These are phyloP conservation scores for Venustaconcha ellipsiformis DNA, from an alignment of 1,140 invertebrate genomes.

Conservation along the genomic window DNA sequence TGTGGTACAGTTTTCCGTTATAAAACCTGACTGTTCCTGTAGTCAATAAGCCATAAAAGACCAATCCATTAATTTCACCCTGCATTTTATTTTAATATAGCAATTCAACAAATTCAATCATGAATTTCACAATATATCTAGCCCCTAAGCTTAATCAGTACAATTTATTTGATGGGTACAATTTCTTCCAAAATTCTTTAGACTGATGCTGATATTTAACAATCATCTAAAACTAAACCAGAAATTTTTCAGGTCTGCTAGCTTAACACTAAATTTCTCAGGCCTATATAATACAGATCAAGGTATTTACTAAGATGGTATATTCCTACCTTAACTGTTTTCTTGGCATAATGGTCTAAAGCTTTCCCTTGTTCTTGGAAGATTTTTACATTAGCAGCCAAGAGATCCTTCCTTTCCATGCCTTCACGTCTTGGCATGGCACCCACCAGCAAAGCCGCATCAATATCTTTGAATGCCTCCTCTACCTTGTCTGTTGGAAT, in stretches of 20 bases:
- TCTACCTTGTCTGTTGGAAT: conserved; percentile 88
- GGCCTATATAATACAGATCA: not conserved
- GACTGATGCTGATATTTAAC: not conserved
- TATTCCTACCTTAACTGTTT: conserved; percentile 88
- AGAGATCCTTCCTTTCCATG: conserved; percentile 98
- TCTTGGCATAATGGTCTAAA: conserved; percentile 91
- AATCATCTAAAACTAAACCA: not conserved
- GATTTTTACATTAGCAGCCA: conserved; percentile 98
- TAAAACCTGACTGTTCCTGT: too few relatives aligned
- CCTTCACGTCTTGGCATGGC: conserved; percentile 98
- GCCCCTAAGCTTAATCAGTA: too few relatives aligned
- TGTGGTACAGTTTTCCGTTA: too few relatives aligned
- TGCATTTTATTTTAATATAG: too few relatives aligned
- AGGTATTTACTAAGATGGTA: not conserved
- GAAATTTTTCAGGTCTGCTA: not conserved
- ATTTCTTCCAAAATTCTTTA: too few relatives aligned
- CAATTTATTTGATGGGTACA: too few relatives aligned
- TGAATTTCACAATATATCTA: too few relatives aligned
- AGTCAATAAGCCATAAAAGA: too few relatives aligned
- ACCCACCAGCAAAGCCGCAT: conserved; percentile 98
- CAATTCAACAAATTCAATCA: too few relatives aligned
- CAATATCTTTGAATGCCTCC: conserved; percentile 94
- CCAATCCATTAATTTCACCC: too few relatives aligned
- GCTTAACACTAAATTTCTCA: not conserved
- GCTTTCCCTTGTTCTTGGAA: conserved; percentile 96